A percentile compares a stretch with the other conserved stretches of the same genome.
These are phyloP conservation scores for Acronicta aceris DNA, from an alignment of 2,888 invertebrate genomes.

Conservation along the genomic window DNA sequence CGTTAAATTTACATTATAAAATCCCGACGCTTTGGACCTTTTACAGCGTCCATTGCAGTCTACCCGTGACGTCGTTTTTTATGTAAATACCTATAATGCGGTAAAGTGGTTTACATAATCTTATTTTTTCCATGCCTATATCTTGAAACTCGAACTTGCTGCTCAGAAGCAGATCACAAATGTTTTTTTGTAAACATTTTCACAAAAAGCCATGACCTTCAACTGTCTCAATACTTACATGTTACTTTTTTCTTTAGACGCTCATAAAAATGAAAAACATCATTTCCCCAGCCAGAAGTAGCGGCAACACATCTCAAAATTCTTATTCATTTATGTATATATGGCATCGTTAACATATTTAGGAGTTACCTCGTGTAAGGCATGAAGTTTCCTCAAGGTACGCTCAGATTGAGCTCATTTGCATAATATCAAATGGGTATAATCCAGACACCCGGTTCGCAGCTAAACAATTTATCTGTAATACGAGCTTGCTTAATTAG, in stretches of 20 bases:
- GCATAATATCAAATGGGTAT: constrained; percentile 52
- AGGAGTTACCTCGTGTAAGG: constrained; percentile 38
- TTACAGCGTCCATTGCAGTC: no score
- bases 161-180: no score
- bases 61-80: no score
- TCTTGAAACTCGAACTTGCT: no score
- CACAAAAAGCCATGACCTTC: constrained; percentile 6
- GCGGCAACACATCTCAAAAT: constrained; percentile 35
- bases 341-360: constrained; percentile 56
- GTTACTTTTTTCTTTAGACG: constrained; percentile 17
- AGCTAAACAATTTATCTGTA: constrained; percentile 50
- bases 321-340: constrained; percentile 53
- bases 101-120: no score
- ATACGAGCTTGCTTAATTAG: constrained; percentile 30
- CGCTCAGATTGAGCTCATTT: constrained; percentile 48
- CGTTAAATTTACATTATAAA: no score
- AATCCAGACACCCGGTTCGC: constrained; percentile 33
- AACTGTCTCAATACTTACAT: constrained; percentile 7
- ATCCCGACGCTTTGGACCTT: no score
- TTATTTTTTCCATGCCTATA: no score
- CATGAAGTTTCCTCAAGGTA: constrained; percentile 35
- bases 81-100: no score
- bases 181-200: no score
- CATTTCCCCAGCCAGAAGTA: constrained; percentile 35
- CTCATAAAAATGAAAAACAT: constrained; percentile 45